phyloP scores from a whole-genome alignment of 2,797 vertebrate species.

The Catharus ustulatus region DNA sequence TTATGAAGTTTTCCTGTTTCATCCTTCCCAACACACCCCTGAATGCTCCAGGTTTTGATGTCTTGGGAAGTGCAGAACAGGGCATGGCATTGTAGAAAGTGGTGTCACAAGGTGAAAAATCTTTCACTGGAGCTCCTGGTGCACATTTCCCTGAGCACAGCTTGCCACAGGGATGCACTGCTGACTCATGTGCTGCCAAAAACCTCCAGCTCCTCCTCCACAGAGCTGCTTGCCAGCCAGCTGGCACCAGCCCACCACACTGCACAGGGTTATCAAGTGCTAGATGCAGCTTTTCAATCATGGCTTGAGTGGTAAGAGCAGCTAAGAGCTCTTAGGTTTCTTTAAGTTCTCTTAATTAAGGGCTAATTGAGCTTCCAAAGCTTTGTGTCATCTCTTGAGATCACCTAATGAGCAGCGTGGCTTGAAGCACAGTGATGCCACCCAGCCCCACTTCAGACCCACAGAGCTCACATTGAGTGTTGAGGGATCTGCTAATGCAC shows the following conservation, averaged over 20 bases:
- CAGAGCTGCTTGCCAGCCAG: not conserved
- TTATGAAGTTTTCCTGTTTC: no score
- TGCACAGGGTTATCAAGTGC: not conserved
- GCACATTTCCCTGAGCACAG: not conserved
- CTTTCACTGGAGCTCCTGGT: no score
- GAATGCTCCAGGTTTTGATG: not conserved
- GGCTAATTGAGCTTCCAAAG: slow-evolving; percentile 13
- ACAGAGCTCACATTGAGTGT: not conserved
- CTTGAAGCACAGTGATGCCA: not conserved
- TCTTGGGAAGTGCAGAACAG: not conserved
- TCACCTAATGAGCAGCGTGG: not conserved
- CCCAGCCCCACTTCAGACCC: slow-evolving; percentile 10
- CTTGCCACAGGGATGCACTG: not conserved
- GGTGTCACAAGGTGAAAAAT: not conserved
- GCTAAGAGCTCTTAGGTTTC: slow-evolving; percentile 35
- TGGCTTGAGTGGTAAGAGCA: not conserved
- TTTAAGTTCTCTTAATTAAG: slow-evolving; percentile 55
- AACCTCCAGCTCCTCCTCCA: not conserved
- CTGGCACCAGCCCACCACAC: not conserved
- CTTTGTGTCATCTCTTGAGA: not conserved
- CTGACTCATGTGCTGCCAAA: not conserved
- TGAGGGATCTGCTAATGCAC: not conserved
- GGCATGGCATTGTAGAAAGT: not conserved
- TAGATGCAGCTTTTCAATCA: not conserved
- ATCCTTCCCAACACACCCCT: no score